These are phyloP conservation scores for Rachycentron canadum DNA, from an alignment of 2,797 vertebrate genomes.

Conservation along the genomic window DNA sequence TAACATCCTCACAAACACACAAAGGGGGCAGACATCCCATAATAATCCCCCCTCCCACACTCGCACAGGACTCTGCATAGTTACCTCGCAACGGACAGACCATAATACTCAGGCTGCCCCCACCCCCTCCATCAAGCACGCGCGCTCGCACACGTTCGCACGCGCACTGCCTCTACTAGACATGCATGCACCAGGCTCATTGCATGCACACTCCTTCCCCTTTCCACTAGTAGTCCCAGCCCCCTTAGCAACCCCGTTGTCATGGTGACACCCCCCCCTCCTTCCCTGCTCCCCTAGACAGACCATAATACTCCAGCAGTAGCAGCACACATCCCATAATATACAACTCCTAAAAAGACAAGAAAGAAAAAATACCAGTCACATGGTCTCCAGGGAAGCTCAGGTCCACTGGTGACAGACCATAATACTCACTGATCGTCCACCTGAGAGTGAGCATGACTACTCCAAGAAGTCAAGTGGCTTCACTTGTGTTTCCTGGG, in stretches of 20 bases:
- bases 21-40: slow-evolving; percentile 91
- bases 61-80: slow-evolving; percentile 89
- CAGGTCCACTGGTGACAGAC: slow-evolving; percentile 85
- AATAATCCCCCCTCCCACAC: slow-evolving; percentile 88
- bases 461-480: slow-evolving; percentile 62
- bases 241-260: slow-evolving; percentile 88
- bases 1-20: slow-evolving; percentile 89
- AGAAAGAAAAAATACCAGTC: slow-evolving; percentile 76
- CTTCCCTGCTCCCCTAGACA: slow-evolving; percentile 70
- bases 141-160: slow-evolving; percentile 52
- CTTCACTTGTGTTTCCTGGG: slow-evolving; percentile 27
- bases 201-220: slow-evolving; percentile 81
- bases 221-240: slow-evolving; percentile 85
- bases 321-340: slow-evolving; percentile 89
- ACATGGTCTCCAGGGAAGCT: slow-evolving; percentile 88
- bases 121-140: slow-evolving; percentile 71
- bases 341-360: slow-evolving; percentile 86
- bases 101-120: slow-evolving; percentile 88
- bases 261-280: slow-evolving; percentile 83
- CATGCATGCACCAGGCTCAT: slow-evolving; percentile 73
- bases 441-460: slow-evolving; percentile 75
- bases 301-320: slow-evolving; percentile 88
- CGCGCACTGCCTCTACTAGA: slow-evolving; percentile 63
- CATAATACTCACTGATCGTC: slow-evolving; percentile 84
- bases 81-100: slow-evolving; percentile 94